These are phyloP conservation scores for Cygnus buccinator DNA, from an alignment of 2,113 vertebrate species.

Conservation along the genomic window DNA sequence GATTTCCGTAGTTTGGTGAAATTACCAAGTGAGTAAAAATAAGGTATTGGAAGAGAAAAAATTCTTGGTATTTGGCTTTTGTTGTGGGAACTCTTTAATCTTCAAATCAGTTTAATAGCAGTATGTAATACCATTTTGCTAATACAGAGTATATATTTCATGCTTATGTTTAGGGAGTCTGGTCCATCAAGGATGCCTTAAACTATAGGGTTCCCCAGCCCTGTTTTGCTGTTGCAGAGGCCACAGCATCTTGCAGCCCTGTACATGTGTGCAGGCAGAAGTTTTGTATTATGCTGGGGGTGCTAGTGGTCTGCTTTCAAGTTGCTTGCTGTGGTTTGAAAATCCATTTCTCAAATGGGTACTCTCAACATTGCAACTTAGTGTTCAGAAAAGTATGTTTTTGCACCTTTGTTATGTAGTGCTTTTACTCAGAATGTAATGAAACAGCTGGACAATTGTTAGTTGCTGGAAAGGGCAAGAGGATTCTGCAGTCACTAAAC, in stretches of 20 bases:
- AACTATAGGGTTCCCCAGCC: neutral
- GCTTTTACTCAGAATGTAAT: neutral
- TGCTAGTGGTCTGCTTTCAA: neutral
- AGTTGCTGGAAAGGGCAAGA: neutral
- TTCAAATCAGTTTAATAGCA: neutral
- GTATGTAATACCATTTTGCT: neutral
- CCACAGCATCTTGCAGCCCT: neutral
- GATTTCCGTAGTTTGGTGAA: neutral
- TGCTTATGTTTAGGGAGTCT: neutral
- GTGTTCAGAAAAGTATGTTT: neutral
- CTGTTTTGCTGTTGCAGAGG: neutral
- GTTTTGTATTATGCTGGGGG: neutral
- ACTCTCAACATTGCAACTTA: neutral
- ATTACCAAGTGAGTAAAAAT: neutral
- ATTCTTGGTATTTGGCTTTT: neutral
- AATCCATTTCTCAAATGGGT: neutral
- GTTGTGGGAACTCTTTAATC: neutral
- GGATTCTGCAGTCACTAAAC: neutral
- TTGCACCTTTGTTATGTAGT: neutral
- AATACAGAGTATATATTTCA: neutral
- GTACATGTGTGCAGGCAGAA: neutral
- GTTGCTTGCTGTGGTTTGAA: neutral
- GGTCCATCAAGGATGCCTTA: neutral
- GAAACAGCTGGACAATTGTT: neutral
- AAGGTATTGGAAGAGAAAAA: neutral